A percentile compares a stretch with the other conserved stretches of the same genome.
Conservation (phyloP, 2,888 invertebrate genomes). For the Latrodectus elegans region DNA sequence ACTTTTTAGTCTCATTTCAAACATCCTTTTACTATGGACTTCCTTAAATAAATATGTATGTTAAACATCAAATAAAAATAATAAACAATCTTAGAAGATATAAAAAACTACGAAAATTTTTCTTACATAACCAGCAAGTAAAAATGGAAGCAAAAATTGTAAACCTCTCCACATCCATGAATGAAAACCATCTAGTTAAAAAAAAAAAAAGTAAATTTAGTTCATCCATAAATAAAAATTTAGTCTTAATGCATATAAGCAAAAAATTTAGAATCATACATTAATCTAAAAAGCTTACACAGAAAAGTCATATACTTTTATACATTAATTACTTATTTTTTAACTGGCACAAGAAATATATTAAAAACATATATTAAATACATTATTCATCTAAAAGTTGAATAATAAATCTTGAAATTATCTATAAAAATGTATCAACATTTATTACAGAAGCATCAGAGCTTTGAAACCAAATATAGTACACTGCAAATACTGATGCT, state of each 20-base stretch:
- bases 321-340: no score
- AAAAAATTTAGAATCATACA: neutral
- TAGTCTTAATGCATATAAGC: neutral
- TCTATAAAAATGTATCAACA: no score
- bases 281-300: neutral
- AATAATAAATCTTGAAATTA: no score
- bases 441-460: no score
- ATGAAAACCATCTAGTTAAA: slow-evolving; percentile 90
- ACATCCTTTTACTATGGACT: no score
- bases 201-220: slow-evolving; percentile 14
- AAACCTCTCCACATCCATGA: slow-evolving; percentile 99
- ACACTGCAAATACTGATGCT: neutral
- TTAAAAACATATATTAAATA: no score
- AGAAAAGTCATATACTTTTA: neutral
- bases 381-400: no score
- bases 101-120: no score
- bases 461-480: neutral
- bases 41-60: no score
- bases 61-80: no score
- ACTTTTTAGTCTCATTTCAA: no score
- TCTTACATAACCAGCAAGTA: slow-evolving; percentile 89
- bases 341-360: neutral
- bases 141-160: slow-evolving; percentile 95
- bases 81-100: no score
- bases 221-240: neutral